Percentiles rank a stretch among this genome's conserved stretches.
phyloP scores from a whole-genome alignment of 2,797 vertebrate genomes.

The Oceanodroma leucorhoa region DNA sequence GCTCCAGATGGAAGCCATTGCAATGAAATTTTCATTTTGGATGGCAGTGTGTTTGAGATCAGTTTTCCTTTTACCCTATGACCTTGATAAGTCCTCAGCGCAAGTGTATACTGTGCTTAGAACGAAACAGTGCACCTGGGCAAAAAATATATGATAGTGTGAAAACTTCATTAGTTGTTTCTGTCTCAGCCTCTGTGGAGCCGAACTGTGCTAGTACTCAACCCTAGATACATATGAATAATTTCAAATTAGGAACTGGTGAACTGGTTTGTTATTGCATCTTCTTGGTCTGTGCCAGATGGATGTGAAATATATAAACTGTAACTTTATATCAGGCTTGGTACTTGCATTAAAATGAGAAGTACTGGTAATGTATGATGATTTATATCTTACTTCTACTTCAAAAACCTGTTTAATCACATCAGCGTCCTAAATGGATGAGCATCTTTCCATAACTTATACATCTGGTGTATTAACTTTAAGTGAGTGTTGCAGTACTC shows the following conservation, averaged over 20 bases:
- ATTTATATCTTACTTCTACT: neutral
- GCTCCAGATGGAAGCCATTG: neutral
- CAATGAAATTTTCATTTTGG: neutral
- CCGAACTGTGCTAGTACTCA: neutral
- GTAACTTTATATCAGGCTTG: neutral
- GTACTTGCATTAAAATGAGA: neutral
- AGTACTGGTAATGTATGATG: neutral
- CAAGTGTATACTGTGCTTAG: neutral
- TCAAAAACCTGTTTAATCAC: constrained; percentile 10
- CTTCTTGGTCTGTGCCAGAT: neutral
- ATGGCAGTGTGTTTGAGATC: neutral
- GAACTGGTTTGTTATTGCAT: neutral
- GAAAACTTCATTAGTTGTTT: neutral
- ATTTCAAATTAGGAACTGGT: neutral
- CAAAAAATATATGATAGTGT: neutral
- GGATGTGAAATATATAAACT: neutral
- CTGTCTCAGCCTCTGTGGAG: neutral
- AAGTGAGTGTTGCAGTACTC: constrained; percentile 42
- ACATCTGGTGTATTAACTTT: constrained; percentile 55
- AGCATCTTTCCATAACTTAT: neutral
- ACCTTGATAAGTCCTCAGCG: neutral
- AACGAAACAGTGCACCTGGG: neutral
- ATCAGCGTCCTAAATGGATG: constrained; percentile 1
- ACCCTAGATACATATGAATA: neutral
- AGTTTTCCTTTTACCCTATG: neutral